Percentiles rank a stretch among this genome's conserved stretches.
These are phyloP conservation scores for Microtus pennsylvanicus DNA, from an alignment of 2,113 vertebrate genomes.

Conservation along the genomic window DNA sequence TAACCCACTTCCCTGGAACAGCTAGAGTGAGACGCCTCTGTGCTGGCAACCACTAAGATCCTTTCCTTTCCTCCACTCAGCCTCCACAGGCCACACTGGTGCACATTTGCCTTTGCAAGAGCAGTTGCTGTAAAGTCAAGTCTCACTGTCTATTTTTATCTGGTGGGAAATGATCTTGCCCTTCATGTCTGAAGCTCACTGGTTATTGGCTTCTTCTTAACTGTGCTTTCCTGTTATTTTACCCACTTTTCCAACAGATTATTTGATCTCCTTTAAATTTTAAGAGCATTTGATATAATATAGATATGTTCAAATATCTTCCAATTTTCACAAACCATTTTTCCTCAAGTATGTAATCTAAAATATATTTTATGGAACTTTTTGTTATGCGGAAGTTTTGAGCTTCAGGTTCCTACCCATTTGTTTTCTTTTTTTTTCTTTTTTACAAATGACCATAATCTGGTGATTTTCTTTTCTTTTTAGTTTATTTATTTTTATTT, in stretches of 20 bases:
- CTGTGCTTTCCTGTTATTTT: constrained; percentile 8
- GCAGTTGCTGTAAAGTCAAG: not conserved
- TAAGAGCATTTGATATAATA: not conserved
- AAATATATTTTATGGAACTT: not conserved
- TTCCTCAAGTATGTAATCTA: not conserved
- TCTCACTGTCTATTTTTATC: not conserved
- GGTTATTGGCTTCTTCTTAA: not conserved
- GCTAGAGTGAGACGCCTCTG: not conserved
- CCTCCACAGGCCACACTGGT: not conserved
- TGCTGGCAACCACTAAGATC: not conserved
- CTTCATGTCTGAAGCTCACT: not conserved
- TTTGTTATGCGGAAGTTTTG: not conserved
- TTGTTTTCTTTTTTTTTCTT: too few relatives aligned
- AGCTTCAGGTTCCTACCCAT: not conserved
- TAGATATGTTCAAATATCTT: not conserved
- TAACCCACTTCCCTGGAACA: not conserved
- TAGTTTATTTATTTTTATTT: too few relatives aligned
- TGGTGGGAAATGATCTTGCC: constrained; percentile 14
- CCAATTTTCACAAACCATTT: not conserved
- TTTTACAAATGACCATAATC: too few relatives aligned
- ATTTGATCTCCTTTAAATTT: not conserved
- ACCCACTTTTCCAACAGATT: not conserved
- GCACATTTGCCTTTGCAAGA: not conserved
- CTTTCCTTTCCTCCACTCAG: not conserved
- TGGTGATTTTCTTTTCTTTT: too few relatives aligned